Evolutionary conservation across 2,888 invertebrate genomes (phyloP).

Genomic region (Cloeon dipterum): DNA sequence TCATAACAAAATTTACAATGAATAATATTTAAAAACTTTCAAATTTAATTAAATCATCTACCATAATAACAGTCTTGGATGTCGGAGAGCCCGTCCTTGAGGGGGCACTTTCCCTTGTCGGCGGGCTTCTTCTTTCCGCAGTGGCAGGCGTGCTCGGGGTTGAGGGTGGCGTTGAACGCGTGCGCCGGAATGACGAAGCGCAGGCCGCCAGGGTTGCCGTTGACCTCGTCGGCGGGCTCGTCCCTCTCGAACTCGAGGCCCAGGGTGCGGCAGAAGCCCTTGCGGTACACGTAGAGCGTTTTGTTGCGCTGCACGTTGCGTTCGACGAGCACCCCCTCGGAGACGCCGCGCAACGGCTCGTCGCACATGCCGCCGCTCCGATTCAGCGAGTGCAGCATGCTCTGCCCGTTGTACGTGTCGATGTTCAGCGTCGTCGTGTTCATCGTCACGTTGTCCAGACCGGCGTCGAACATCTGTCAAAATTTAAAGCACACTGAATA

Average conservation of each 20-base stretch:
- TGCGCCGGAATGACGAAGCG: slow-evolving; percentile 29
- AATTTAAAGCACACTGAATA: slow-evolving; percentile 6
- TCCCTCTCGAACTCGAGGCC: slow-evolving; percentile 17
- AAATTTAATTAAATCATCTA: slow-evolving; percentile 23
- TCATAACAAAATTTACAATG: no score
- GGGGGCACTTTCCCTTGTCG: slow-evolving; percentile 17
- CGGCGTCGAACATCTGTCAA: slow-evolving; percentile 36
- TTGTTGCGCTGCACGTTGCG: slow-evolving; percentile 26
- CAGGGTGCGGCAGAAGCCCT: slow-evolving; percentile 51
- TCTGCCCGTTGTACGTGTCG: slow-evolving; percentile 34
- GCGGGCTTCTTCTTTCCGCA: slow-evolving; percentile 27
- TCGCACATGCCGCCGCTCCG: background rate
- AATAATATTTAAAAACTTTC: no score
- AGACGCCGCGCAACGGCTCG: slow-evolving; percentile 31
- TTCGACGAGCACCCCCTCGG: slow-evolving; percentile 52
- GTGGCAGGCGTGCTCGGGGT: background rate
- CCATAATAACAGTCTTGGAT: slow-evolving; percentile 48
- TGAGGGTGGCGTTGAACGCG: slow-evolving; percentile 32
- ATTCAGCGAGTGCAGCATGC: slow-evolving; percentile 9
- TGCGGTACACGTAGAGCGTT: slow-evolving; percentile 37
- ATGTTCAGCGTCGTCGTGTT: slow-evolving; percentile 26
- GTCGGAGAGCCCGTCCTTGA: slow-evolving; percentile 38
- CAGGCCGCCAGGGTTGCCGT: background rate
- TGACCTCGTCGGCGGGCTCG: slow-evolving; percentile 11
- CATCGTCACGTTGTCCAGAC: slow-evolving; percentile 30